Conservation (phyloP, 1,140 invertebrate genomes). For the Littorina saxatilis region DNA sequence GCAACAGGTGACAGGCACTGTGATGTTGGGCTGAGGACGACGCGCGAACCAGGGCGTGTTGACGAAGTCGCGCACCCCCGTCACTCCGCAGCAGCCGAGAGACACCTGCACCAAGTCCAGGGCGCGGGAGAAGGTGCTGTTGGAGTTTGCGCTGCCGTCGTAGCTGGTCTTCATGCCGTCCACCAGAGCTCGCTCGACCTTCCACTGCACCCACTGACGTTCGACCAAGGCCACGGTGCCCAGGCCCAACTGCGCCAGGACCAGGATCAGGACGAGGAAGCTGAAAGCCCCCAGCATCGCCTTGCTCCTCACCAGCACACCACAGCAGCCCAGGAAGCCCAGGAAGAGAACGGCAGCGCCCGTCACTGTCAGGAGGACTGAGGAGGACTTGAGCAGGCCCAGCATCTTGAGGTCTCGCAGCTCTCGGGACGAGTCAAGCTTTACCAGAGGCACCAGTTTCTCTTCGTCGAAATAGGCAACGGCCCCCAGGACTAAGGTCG, state of each 20-base stretch:
- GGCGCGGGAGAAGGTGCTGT: neutral
- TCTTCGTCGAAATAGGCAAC: neutral
- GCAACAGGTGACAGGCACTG: neutral
- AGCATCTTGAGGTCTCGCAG: neutral
- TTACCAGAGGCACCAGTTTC: neutral
- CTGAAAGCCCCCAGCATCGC: neutral
- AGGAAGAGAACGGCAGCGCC: neutral
- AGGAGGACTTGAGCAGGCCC: neutral
- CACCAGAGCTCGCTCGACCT: neutral
- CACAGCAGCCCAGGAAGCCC: conserved; percentile 9
- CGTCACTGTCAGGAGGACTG: neutral
- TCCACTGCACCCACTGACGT: neutral
- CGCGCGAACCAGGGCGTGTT: neutral
- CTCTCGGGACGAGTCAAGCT: neutral
- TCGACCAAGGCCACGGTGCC: neutral
- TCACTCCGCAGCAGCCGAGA: neutral
- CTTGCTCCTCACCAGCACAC: neutral
- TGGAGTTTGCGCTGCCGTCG: neutral
- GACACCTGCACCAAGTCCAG: neutral
- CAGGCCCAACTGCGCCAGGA: neutral
- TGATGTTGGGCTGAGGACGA: neutral
- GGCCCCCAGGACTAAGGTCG: neutral
- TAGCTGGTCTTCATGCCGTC: neutral
- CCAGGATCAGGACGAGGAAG: neutral
- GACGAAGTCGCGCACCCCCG: neutral